A percentile compares a stretch with the other conserved stretches of the same genome.
These are phyloP conservation scores for Portunus trituberculatus DNA, from an alignment of 1,140 invertebrate genomes.

Conservation along the genomic window DNA sequence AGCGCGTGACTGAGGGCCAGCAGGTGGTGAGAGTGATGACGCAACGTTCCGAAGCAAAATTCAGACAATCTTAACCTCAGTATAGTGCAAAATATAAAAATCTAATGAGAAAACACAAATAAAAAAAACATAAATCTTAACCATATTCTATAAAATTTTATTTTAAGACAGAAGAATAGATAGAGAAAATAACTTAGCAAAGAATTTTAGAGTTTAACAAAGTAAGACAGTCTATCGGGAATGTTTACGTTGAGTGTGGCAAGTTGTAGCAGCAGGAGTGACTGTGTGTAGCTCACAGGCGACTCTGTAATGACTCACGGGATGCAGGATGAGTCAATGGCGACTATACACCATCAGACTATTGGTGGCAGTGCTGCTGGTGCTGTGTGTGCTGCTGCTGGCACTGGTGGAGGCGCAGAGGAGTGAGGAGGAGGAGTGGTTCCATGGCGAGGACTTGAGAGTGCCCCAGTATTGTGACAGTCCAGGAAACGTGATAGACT, in stretches of 20 bases:
- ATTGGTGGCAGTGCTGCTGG: background rate
- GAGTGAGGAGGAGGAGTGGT: background rate
- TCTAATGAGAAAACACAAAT: background rate
- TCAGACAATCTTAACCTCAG: background rate
- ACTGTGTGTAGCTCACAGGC: too few species aligned
- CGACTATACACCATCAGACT: slow-evolving; percentile 35
- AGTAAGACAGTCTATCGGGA: background rate
- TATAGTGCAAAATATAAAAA: background rate
- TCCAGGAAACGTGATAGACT: background rate
- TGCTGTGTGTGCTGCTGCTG: slow-evolving; percentile 39
- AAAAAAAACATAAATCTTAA: background rate
- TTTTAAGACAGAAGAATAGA: background rate
- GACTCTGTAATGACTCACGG: slow-evolving; percentile 52
- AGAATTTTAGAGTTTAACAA: background rate
- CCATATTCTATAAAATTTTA: background rate
- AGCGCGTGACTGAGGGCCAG: background rate
- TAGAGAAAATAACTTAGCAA: background rate
- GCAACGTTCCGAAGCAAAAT: background rate
- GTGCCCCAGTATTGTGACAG: too few species aligned
- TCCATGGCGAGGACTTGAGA: background rate
- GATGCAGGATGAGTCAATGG: slow-evolving; percentile 62
- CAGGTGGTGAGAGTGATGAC: slow-evolving; percentile 39
- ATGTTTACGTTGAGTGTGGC: background rate
- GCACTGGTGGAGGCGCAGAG: background rate
- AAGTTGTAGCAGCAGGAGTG: background rate